These are phyloP conservation scores for Dioctria rufipes DNA, from an alignment of 2,888 invertebrate species.

Conservation along the genomic window DNA sequence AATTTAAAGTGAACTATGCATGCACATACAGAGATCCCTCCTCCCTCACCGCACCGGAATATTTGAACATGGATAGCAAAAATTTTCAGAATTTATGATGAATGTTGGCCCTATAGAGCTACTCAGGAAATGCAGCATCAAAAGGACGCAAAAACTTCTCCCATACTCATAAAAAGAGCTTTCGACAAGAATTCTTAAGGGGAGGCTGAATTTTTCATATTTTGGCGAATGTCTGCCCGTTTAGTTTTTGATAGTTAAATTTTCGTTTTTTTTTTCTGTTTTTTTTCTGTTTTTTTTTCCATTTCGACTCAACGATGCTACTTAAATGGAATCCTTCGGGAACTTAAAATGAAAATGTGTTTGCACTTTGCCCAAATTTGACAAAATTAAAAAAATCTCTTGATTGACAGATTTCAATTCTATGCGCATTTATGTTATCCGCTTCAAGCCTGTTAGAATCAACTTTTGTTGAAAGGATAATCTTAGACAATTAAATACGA, in stretches of 20 bases:
- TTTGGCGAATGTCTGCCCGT: constrained; percentile 26
- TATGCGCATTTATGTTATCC: no score
- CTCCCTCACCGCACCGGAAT: not conserved
- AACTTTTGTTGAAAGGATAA: no score
- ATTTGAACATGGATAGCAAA: not conserved
- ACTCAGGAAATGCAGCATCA: constrained; percentile 53
- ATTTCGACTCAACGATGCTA: no score
- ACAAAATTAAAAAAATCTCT: no score
- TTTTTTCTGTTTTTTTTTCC: no score
- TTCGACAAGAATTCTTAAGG: constrained; percentile 38
- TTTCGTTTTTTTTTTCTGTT: not conserved
- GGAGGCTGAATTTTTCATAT: constrained; percentile 48
- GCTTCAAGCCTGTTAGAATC: no score
- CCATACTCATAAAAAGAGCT: constrained; percentile 4
- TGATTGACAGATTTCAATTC: no score
- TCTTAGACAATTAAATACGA: no score
- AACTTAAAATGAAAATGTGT: no score
- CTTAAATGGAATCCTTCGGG: no score
- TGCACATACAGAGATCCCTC: not conserved
- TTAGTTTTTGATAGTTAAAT: constrained; percentile 17
- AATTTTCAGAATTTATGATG: constrained; percentile 52
- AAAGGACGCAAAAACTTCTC: constrained; percentile 44
- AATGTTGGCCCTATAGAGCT: constrained; percentile 39
- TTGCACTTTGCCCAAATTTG: no score
- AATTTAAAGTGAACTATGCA: not conserved